These are phyloP conservation scores for Scaeva pyrastri DNA, from an alignment of 2,888 invertebrate species.

Conservation along the genomic window DNA sequence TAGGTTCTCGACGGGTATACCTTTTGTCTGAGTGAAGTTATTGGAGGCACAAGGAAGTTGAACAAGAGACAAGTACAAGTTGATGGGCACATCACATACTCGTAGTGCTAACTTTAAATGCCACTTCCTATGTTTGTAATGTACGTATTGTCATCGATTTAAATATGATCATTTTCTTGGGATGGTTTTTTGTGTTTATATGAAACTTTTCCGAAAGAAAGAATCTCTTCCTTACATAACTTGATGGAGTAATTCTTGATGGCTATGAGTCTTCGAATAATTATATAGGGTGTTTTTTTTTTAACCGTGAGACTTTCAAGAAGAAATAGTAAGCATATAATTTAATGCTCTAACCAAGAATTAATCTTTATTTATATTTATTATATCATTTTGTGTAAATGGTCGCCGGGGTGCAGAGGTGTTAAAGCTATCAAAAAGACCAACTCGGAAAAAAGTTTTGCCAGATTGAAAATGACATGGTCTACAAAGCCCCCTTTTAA, in stretches of 20 bases:
- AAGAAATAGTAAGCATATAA: no score
- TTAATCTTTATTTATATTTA: no score
- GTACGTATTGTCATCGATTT: neutral
- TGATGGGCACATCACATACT: conserved; percentile 14
- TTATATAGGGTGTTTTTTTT: neutral
- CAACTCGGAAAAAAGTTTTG: no score
- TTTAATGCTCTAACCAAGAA: no score
- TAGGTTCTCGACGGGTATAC: neutral
- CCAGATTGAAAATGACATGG: no score
- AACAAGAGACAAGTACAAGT: neutral
- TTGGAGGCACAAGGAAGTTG: conserved; percentile 14
- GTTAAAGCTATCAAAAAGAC: no score
- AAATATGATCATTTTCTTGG: conserved; percentile 1
- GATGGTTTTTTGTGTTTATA: neutral
- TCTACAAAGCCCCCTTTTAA: no score
- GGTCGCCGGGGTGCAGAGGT: no score
- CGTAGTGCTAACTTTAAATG: neutral
- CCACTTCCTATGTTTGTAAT: no score
- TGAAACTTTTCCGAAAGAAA: no score
- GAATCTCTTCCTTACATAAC: neutral
- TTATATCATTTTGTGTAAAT: no score
- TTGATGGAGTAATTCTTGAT: no score
- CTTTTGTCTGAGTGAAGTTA: conserved; percentile 14
- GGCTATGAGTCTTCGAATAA: neutral
- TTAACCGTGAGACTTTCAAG: neutral